Evolutionary conservation across 2,888 invertebrate species (phyloP).

Genomic region (Camponotus fellah): DNA sequence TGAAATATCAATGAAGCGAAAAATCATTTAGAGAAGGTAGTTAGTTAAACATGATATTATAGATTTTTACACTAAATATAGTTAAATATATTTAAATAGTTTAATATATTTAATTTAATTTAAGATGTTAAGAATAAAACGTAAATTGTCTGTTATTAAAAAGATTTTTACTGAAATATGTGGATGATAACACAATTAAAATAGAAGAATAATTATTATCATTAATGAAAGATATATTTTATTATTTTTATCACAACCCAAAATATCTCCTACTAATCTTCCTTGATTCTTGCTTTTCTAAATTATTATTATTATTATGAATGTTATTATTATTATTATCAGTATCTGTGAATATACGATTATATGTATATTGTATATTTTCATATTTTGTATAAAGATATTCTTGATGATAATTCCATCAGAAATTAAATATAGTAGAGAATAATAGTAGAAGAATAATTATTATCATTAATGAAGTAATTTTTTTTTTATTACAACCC

Average conservation of each 20-base stretch:
- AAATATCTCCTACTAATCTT: neutral
- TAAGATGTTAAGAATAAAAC: slow-evolving; percentile 9
- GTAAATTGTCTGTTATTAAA: slow-evolving; percentile 2
- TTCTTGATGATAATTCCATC: slow-evolving; percentile 72
- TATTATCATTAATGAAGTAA: too few relatives aligned
- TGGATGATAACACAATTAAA: neutral
- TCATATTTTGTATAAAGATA: slow-evolving; percentile 76
- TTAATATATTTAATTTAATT: slow-evolving; percentile 6
- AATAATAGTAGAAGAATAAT: too few relatives aligned
- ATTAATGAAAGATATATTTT: slow-evolving; percentile 26
- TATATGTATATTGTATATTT: slow-evolving; percentile 76
- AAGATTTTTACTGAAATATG: slow-evolving; percentile 4
- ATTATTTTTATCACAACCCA: neutral
- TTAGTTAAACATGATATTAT: neutral
- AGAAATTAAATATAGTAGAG: slow-evolving; percentile 63
- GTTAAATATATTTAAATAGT: slow-evolving; percentile 11
- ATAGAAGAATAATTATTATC: neutral
- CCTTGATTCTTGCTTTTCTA: neutral
- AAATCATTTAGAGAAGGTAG: neutral
- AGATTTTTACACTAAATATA: slow-evolving; percentile 12
- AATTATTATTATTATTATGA: neutral
- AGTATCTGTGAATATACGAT: slow-evolving; percentile 56
- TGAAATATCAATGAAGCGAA: slow-evolving; percentile 2
- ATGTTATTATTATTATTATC: neutral
- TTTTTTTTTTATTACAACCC: too few relatives aligned